Conservation (phyloP, 2,113 vertebrate species). For the Hippopotamus amphibius region DNA sequence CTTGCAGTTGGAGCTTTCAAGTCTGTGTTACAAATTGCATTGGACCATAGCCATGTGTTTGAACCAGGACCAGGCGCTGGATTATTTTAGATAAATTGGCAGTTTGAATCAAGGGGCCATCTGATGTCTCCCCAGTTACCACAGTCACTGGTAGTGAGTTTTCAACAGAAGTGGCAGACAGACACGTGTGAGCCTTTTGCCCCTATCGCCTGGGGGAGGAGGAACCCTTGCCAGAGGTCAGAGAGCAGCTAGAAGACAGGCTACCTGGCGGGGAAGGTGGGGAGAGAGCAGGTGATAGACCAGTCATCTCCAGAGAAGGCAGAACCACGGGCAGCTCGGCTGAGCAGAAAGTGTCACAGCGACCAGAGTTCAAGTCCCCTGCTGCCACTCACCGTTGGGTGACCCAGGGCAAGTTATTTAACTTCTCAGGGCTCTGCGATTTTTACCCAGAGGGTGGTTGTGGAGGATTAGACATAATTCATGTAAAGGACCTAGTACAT, state of each 20-base stretch:
- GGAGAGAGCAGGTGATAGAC: not conserved
- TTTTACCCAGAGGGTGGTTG: not conserved
- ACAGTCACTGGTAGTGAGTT: not conserved
- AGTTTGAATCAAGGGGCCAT: not conserved
- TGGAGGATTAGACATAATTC: not conserved
- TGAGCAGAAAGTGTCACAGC: not conserved
- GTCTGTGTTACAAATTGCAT: not conserved
- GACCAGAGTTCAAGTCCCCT: not conserved
- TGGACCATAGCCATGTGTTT: rapidly evolving
- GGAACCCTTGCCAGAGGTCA: not conserved
- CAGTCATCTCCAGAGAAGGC: not conserved
- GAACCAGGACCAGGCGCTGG: not conserved
- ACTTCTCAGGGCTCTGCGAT: not conserved
- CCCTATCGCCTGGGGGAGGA: not conserved
- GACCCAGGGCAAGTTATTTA: not conserved
- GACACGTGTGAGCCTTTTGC: not conserved
- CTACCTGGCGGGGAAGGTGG: not conserved
- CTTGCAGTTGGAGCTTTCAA: not conserved
- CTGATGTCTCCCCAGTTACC: not conserved
- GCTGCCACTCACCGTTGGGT: not conserved
- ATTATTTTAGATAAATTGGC: not conserved
- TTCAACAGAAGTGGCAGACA: not conserved
- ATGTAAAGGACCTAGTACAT: not conserved
- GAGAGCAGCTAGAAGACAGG: not conserved
- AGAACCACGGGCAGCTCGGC: not conserved